Percentiles rank a stretch among this genome's conserved stretches.
Conservation (phyloP, 2,113 vertebrate genomes). For the Phrynosoma platyrhinos region DNA sequence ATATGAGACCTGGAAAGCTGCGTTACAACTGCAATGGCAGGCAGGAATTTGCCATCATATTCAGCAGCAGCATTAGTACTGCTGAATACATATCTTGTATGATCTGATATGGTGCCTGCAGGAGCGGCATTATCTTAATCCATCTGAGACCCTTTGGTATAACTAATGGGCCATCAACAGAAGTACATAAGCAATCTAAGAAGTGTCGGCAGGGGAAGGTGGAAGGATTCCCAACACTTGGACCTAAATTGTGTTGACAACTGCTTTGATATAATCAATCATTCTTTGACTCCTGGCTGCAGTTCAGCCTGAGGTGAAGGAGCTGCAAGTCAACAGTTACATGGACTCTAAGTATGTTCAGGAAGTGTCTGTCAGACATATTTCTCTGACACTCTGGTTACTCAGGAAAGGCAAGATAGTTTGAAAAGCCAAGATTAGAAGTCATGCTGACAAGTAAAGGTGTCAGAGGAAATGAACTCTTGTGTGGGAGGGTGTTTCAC, state of each 20-base stretch:
- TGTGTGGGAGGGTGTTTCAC: background rate
- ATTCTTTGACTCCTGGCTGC: background rate
- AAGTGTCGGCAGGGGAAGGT: background rate
- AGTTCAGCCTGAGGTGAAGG: background rate
- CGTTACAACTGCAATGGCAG: slow-evolving; percentile 20
- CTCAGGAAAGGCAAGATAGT: slow-evolving; percentile 32
- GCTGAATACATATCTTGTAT: background rate
- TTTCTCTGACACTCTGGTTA: slow-evolving; percentile 7
- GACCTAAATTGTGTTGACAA: background rate
- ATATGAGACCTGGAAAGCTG: slow-evolving; percentile 1
- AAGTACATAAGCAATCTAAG: slow-evolving; percentile 3
- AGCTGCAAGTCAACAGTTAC: slow-evolving; percentile 6
- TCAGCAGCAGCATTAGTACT: background rate
- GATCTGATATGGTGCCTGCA: background rate
- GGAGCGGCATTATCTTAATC: slow-evolving; percentile 3
- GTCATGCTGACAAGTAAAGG: background rate
- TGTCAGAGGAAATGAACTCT: background rate
- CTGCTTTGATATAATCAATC: slow-evolving; percentile 24
- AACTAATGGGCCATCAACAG: slow-evolving; percentile 28
- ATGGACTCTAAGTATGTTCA: background rate
- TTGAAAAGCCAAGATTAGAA: slow-evolving; percentile 22
- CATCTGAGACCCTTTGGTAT: slow-evolving; percentile 18
- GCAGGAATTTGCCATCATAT: background rate
- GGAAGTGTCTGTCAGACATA: slow-evolving; percentile 15
- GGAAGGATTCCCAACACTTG: slow-evolving; percentile 17